phyloP scores from a whole-genome alignment of 2,888 invertebrate species.

The Lasioglossum vierecki region DNA sequence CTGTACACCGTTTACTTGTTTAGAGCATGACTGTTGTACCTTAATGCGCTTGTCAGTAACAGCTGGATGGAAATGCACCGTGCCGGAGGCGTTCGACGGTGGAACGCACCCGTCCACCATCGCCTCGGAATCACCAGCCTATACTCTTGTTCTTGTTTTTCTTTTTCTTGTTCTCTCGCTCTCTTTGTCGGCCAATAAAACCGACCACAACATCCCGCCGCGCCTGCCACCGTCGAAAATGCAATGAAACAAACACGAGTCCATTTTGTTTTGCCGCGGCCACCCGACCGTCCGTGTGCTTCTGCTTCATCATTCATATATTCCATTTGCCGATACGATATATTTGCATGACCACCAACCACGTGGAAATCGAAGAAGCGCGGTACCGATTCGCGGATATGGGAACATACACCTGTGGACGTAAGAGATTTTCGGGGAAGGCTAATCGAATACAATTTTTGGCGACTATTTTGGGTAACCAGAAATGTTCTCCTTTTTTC shows the following conservation, averaged over 20 bases:
- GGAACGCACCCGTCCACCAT: background rate
- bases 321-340: constrained; percentile 26
- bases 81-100: background rate
- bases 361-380: constrained; percentile 1
- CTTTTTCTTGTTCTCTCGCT: background rate
- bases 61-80: constrained; percentile 29
- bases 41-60: constrained; percentile 21
- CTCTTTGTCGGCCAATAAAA: background rate
- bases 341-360: constrained; percentile 2
- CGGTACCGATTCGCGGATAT: background rate
- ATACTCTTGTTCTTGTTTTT: background rate
- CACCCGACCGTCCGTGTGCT: background rate
- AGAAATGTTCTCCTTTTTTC: no score
- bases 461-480: background rate
- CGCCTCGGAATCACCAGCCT: constrained; percentile 4
- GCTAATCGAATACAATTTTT: background rate
- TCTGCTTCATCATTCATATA: constrained; percentile 27
- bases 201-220: background rate
- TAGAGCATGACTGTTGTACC: constrained; percentile 37
- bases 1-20: constrained; percentile 10
- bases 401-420: background rate
- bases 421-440: background rate
- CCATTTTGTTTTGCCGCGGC: background rate
- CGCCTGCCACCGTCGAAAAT: background rate
- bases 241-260: constrained; percentile 13